Conservation (phyloP, 2,797 vertebrate genomes). For the Onychomys arenicola region DNA sequence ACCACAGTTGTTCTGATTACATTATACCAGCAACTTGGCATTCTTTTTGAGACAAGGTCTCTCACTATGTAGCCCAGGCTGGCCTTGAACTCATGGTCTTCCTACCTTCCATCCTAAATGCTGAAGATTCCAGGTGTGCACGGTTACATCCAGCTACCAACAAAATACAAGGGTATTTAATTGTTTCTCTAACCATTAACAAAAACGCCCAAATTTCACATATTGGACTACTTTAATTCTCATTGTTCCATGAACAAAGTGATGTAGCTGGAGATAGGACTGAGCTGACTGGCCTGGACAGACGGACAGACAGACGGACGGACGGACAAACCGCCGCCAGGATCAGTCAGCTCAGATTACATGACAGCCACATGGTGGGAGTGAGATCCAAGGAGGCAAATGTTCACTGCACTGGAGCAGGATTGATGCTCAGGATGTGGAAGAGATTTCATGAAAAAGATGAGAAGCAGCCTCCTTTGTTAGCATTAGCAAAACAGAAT, state of each 20-base stretch:
- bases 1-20: neutral
- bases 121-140: neutral
- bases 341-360: neutral
- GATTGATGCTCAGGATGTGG: neutral
- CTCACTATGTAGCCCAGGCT: neutral
- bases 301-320: too few species aligned
- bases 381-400: neutral
- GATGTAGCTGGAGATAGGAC: neutral
- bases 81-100: neutral
- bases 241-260: neutral
- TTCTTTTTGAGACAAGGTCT: neutral
- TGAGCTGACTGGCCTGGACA: neutral
- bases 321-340: too few species aligned
- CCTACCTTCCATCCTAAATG: neutral
- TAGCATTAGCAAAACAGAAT: constrained; percentile 5
- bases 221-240: neutral
- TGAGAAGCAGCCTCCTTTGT: neutral
- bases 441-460: neutral
- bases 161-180: neutral
- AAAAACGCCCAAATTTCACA: neutral
- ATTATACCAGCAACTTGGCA: neutral
- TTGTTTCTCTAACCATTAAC: neutral
- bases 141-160: neutral
- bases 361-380: neutral
- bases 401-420: neutral